Evolutionary conservation across 2,888 invertebrate genomes (phyloP).

Genomic region (Pseudococcus viburni): DNA sequence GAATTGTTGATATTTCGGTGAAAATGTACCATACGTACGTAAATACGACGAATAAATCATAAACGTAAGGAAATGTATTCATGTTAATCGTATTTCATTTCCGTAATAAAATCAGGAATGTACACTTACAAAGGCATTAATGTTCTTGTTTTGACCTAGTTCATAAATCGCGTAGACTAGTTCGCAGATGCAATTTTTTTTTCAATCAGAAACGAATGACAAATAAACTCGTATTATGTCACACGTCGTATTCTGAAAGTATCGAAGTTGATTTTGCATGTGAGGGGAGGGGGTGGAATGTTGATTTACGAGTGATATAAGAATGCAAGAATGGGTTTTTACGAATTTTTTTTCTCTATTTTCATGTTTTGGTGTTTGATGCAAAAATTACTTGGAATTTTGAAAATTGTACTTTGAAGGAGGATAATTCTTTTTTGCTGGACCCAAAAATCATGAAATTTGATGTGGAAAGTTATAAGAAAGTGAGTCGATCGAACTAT

Average conservation of each 20-base stretch:
- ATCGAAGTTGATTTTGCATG: too few relatives aligned
- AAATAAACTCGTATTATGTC: background rate
- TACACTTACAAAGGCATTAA: slow-evolving; percentile 32
- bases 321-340: too few relatives aligned
- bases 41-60: slow-evolving; percentile 28
- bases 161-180: background rate
- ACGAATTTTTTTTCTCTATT: too few relatives aligned
- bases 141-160: slow-evolving; percentile 45
- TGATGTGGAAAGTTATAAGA: too few relatives aligned
- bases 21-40: background rate
- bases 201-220: slow-evolving; percentile 11
- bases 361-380: too few relatives aligned
- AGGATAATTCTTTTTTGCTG: too few relatives aligned
- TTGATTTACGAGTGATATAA: too few relatives aligned
- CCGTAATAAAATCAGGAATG: slow-evolving; percentile 52
- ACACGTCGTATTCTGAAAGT: background rate
- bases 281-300: too few relatives aligned
- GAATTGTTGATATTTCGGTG: slow-evolving; percentile 7
- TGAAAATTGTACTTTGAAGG: too few relatives aligned
- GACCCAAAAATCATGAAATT: too few relatives aligned
- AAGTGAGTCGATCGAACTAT: too few relatives aligned
- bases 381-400: too few relatives aligned
- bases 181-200: slow-evolving; percentile 34
- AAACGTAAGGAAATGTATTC: slow-evolving; percentile 10
- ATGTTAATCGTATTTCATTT: slow-evolving; percentile 52